Evolutionary conservation across 2,888 invertebrate genomes (phyloP), one percentile per base, ranked within the genome.

Genomic region (Aphrophora alni): DNA sequence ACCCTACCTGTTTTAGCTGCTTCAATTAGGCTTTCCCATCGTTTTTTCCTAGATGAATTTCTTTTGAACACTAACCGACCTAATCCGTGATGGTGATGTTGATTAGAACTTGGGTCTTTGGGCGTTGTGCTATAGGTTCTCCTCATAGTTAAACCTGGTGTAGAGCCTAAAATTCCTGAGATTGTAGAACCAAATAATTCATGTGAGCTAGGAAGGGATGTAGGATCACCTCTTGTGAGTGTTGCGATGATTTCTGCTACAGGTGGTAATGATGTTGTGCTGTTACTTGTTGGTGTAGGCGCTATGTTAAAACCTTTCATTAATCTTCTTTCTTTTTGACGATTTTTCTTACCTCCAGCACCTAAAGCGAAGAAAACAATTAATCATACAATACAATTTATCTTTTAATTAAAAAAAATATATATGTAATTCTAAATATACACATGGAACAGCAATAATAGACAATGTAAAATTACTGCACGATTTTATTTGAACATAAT

Each of bases 241-340:
- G 82, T 77, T 0, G 82, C 83, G 25, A 82, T 91, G 90, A 81
- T 89, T 89, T 75, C 85, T 25, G 84, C 85, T 14, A 84, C 85
- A 0, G 84, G 79, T 5, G 83, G 84, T 21, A 83, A 82, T 14
- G 84, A 82, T 70, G 84, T 84, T 51, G 85, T 84, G 70, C 85
- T 85, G 74, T 85, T 84, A 21, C 91, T 90, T 21, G 91, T 91
- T 0, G 93, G 92, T 38, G 93, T 92, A 38, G 95, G 94, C 21
- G 93, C 95, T 84, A 97, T 96, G 89, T 97, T 97, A 91, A 97
- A 97, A 21, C 96, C 97, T 88, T 97, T 97, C 96, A 97, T 97
- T 80, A 97, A 90, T 0, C 97, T 92, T 0, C 97, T 92, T 88
- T 97, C 97, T 88, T 97, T 96, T 88, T 97, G 97, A 0, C 97